Conservation (phyloP, 1,140 invertebrate species). For the Drosophila ohnishii region DNA sequence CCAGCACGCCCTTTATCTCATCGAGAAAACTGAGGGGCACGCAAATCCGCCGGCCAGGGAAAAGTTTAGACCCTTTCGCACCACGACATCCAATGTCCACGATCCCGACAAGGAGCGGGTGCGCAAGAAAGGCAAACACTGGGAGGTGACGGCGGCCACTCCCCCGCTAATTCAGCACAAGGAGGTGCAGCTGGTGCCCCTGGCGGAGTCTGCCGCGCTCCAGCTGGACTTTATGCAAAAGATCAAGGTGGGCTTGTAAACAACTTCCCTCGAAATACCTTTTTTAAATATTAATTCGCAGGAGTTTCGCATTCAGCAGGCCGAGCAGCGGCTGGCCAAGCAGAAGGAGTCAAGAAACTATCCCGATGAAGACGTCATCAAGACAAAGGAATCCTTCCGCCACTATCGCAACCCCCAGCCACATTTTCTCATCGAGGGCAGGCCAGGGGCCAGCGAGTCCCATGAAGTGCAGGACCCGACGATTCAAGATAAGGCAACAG, state of each 20-base stretch:
- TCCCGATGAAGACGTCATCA: conserved; percentile 54
- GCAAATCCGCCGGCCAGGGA: conserved; percentile 77
- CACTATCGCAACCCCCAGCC: conserved; percentile 60
- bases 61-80: conserved; percentile 87
- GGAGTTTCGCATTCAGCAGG: conserved; percentile 72
- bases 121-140: conserved; percentile 85
- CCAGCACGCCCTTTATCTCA: conserved; percentile 86
- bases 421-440: conserved; percentile 66
- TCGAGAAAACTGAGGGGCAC: conserved; percentile 85
- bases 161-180: conserved; percentile 84
- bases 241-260: conserved; percentile 51
- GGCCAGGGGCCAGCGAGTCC: conserved; percentile 48
- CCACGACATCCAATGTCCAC: conserved; percentile 86
- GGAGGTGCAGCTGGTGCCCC: conserved; percentile 65
- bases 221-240: conserved; percentile 67
- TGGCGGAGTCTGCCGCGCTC: conserved; percentile 74
- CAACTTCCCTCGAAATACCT: no score
- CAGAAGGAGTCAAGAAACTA: conserved; percentile 22
- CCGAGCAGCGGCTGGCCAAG: conserved; percentile 67
- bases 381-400: conserved; percentile 60
- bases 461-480: conserved; percentile 73
- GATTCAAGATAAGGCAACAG: conserved; percentile 23
- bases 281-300: conserved; percentile 5
- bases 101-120: conserved; percentile 86
- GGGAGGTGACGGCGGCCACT: conserved; percentile 89